Conservation (phyloP, 2,888 invertebrate genomes). For the Lithophane ornitopus region DNA sequence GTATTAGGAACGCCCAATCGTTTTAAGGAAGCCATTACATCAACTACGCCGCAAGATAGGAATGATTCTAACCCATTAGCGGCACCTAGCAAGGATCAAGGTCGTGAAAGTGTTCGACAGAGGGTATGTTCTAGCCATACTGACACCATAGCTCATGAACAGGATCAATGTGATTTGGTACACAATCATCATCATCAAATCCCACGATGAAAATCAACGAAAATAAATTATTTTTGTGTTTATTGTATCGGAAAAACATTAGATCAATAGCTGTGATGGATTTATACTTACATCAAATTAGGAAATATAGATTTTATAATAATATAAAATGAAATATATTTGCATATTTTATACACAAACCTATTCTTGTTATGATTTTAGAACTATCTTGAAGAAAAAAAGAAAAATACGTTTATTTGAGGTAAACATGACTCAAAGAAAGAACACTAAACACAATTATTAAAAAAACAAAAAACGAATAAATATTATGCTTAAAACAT, state of each 20-base stretch:
- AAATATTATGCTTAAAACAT: too few relatives aligned
- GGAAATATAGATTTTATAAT: background rate
- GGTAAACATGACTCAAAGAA: too few relatives aligned
- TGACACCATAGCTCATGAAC: background rate
- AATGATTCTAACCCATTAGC: background rate
- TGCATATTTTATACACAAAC: background rate
- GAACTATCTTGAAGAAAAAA: too few relatives aligned
- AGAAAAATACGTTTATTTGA: too few relatives aligned
- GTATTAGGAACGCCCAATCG: background rate
- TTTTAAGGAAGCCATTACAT: slow-evolving; percentile 6
- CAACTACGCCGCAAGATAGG: background rate
- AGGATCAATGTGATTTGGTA: background rate
- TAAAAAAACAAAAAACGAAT: too few relatives aligned
- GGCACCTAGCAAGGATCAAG: background rate
- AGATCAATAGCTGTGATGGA: background rate
- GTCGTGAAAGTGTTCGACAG: background rate
- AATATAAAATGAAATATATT: background rate
- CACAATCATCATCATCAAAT: background rate
- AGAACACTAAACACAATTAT: too few relatives aligned
- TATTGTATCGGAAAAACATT: background rate
- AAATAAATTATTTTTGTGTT: background rate
- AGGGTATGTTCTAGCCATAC: background rate
- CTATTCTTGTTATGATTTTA: background rate
- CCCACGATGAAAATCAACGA: too few relatives aligned
- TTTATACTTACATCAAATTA: background rate